Evolutionary conservation across 2,797 vertebrate species (phyloP).

Genomic region (Arctocebus calabarensis): DNA sequence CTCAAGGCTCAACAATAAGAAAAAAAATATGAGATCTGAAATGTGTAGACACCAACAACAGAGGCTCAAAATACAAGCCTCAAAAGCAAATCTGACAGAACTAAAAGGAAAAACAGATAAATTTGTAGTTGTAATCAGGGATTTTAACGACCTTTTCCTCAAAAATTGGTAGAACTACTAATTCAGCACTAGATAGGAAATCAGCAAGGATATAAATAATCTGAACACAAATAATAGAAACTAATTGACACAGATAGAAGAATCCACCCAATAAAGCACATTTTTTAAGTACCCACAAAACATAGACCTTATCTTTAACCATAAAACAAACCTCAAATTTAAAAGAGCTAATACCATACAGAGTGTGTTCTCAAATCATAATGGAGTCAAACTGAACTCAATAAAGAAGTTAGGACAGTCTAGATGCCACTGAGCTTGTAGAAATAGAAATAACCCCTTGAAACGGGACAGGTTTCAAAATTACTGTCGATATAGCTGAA

Average conservation of each 20-base stretch:
- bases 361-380: neutral
- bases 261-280: neutral
- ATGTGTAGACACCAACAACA: neutral
- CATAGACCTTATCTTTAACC: neutral
- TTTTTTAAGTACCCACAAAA: neutral
- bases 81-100: neutral
- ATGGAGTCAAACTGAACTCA: conserved; percentile 45
- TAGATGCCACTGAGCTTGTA: neutral
- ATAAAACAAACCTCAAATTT: conserved; percentile 20
- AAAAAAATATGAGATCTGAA: neutral
- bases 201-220: neutral
- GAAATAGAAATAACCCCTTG: neutral
- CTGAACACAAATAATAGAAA: neutral
- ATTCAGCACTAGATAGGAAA: neutral
- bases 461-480: conserved; percentile 4
- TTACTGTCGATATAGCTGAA: neutral
- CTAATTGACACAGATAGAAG: neutral
- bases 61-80: conserved; percentile 9
- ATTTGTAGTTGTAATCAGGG: neutral
- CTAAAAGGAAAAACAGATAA: conserved; percentile 13
- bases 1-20: conserved; percentile 28
- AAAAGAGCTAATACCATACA: conserved; percentile 18
- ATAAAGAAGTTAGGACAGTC: neutral
- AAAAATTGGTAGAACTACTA: conserved; percentile 4
- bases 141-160: neutral